A percentile compares a stretch with the other conserved stretches of the same genome.
phyloP scores from a whole-genome alignment of 2,113 vertebrate species.

The Miniopterus natalensis region DNA sequence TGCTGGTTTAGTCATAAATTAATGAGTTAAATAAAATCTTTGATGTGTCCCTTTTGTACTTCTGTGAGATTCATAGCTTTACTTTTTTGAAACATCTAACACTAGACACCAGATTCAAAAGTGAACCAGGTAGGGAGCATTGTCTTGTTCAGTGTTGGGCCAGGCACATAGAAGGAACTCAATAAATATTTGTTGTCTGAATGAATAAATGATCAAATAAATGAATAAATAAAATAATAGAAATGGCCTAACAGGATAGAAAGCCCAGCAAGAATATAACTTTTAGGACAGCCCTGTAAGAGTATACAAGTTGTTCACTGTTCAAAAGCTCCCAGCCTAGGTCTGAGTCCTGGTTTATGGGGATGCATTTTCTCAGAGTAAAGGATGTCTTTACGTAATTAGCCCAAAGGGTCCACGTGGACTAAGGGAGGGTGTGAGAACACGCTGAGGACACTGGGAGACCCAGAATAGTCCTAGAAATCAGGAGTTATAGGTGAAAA shows the following conservation, averaged over 20 bases:
- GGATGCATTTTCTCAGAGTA: neutral
- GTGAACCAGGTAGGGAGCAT: neutral
- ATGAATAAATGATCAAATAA: neutral
- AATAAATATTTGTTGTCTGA: neutral
- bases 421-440: neutral
- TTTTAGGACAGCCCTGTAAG: neutral
- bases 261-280: neutral
- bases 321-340: neutral
- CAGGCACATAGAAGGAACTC: neutral
- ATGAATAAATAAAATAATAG: neutral
- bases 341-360: neutral
- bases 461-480: neutral
- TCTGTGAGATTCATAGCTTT: neutral
- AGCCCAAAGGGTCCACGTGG: neutral
- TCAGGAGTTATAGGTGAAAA: neutral
- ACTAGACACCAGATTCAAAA: neutral
- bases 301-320: neutral
- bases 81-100: constrained; percentile 4
- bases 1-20: neutral
- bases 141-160: neutral
- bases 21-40: neutral
- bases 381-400: neutral
- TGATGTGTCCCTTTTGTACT: neutral
- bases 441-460: neutral
- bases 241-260: neutral